Conservation (phyloP, 2,113 vertebrate species). For the Vulpes ferrilata region DNA sequence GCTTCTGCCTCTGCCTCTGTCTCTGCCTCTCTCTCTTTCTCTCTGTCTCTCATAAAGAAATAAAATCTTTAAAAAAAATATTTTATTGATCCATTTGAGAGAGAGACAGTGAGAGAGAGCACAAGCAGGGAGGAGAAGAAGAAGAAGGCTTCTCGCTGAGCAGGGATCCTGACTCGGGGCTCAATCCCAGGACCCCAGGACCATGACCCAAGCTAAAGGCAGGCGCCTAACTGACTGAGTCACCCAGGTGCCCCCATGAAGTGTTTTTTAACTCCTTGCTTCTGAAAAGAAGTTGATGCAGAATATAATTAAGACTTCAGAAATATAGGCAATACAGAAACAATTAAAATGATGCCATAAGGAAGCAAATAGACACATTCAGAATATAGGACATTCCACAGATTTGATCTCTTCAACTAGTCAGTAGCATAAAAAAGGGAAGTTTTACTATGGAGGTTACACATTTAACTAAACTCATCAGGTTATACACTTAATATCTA, state of each 20-base stretch:
- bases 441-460: background rate
- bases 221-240: too few species aligned
- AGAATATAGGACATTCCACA: background rate
- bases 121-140: too few species aligned
- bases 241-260: background rate
- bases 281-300: background rate
- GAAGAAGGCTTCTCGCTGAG: too few species aligned
- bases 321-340: background rate
- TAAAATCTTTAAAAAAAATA: too few species aligned
- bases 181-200: too few species aligned
- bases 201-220: too few species aligned
- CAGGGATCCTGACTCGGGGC: too few species aligned
- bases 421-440: background rate
- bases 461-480: background rate
- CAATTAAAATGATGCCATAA: background rate
- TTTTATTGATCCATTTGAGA: too few species aligned
- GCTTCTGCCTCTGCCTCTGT: too few species aligned
- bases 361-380: background rate
- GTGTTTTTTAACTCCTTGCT: background rate
- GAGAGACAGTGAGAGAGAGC: too few species aligned
- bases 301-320: background rate
- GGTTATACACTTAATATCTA: background rate
- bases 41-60: too few species aligned
- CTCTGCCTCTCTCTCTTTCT: too few species aligned
- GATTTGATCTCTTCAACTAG: background rate